phyloP scores from a whole-genome alignment of 2,113 vertebrate genomes.

The Meles meles region DNA sequence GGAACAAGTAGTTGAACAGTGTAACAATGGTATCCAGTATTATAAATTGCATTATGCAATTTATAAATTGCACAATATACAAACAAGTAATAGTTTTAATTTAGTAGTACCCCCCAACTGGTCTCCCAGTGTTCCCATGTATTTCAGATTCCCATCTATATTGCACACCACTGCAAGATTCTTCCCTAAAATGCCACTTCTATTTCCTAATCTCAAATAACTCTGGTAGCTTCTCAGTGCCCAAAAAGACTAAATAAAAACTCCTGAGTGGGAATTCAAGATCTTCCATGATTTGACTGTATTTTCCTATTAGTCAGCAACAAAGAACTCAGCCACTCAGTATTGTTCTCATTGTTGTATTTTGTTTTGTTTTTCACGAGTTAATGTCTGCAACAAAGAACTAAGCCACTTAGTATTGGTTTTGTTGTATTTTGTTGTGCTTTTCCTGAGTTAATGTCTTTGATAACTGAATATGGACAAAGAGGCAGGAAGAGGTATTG shows the following conservation, averaged over 20 bases:
- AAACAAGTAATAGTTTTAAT: not conserved
- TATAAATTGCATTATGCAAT: not conserved
- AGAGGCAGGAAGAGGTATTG: not conserved
- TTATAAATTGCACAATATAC: not conserved
- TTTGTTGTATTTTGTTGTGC: not conserved
- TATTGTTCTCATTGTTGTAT: not conserved
- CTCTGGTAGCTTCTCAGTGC: not conserved
- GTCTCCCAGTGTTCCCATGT: not conserved
- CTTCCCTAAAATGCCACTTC: not conserved
- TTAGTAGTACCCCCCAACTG: not conserved
- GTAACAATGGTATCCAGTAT: not conserved
- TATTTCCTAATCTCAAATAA: not conserved
- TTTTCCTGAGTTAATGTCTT: not conserved
- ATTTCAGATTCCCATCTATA: not conserved
- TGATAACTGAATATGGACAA: not conserved
- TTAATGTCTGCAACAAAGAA: not conserved
- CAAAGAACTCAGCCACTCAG: not conserved
- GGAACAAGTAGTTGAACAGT: not conserved
- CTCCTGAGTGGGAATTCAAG: not conserved
- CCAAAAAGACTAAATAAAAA: conserved; percentile 1
- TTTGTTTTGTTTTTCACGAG: not conserved
- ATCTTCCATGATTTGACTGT: not conserved
- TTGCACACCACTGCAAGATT: not conserved
- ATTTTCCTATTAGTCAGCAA: not conserved
- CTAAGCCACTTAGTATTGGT: not conserved